These are phyloP conservation scores for Rallus limicola DNA, from an alignment of 2,113 vertebrate genomes.

Conservation along the genomic window DNA sequence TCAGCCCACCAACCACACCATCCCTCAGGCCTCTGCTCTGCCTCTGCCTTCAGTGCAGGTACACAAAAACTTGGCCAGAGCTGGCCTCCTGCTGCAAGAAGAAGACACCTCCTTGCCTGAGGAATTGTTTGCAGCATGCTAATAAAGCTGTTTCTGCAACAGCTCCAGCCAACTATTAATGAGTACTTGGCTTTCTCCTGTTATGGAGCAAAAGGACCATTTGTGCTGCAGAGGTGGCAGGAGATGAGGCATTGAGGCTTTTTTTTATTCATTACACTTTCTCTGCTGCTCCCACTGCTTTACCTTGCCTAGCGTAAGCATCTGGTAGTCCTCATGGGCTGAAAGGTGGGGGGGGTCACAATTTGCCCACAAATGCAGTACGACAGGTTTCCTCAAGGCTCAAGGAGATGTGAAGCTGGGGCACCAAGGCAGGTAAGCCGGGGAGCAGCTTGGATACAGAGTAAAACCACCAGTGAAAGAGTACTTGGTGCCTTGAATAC, in stretches of 20 bases:
- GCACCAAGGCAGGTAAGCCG: background rate
- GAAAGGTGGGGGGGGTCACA: background rate
- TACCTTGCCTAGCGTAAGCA: background rate
- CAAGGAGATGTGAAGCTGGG: background rate
- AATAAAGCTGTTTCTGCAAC: background rate
- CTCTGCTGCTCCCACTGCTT: background rate
- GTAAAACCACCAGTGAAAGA: background rate
- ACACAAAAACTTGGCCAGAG: background rate
- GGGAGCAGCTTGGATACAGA: background rate
- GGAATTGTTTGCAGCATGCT: background rate
- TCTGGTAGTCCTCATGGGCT: background rate
- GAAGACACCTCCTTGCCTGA: background rate
- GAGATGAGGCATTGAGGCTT: accelerated
- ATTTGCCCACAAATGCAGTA: background rate
- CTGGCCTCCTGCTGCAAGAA: background rate
- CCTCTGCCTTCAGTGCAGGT: background rate
- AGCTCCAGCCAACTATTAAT: background rate
- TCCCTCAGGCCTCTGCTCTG: background rate
- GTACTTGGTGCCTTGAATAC: background rate
- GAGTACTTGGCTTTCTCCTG: background rate
- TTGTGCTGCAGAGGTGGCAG: background rate
- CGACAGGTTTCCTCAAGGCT: background rate
- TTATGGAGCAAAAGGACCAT: background rate
- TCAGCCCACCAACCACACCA: background rate
- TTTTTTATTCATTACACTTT: background rate